Conservation (phyloP, 1,140 invertebrate species). For the Oncopodura yosiiana region DNA sequence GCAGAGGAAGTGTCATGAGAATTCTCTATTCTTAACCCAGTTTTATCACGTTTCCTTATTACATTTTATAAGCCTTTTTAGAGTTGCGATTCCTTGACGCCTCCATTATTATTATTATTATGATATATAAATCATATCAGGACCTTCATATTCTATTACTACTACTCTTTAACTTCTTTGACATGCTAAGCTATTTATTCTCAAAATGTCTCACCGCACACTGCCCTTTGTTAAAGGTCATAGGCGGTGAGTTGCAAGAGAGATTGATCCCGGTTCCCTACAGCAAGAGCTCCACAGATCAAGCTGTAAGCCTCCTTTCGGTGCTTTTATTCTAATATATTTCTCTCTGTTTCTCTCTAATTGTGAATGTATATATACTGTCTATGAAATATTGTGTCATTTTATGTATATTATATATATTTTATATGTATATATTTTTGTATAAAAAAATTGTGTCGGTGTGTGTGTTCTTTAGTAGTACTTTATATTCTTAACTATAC, state of each 20-base stretch:
- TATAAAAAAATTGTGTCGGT: not conserved
- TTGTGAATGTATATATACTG: too few species aligned
- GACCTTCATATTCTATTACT: not conserved
- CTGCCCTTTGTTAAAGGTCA: slow-evolving; percentile 84
- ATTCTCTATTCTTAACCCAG: too few species aligned
- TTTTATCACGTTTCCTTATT: too few species aligned
- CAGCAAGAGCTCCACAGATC: slow-evolving; percentile 98
- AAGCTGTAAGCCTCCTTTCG: slow-evolving; percentile 83
- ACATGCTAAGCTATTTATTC: slow-evolving; percentile 19
- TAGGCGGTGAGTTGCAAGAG: slow-evolving; percentile 98
- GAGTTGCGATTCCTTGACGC: not conserved
- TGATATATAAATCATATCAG: not conserved
- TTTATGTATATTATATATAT: too few species aligned
- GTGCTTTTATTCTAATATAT: slow-evolving; percentile 38
- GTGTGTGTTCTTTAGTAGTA: too few species aligned
- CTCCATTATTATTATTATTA: not conserved
- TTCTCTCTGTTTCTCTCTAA: too few species aligned
- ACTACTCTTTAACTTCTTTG: slow-evolving; percentile 12
- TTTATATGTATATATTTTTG: too few species aligned
- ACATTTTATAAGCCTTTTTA: not conserved
- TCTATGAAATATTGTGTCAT: too few species aligned
- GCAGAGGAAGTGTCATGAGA: too few species aligned
- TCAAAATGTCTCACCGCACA: slow-evolving; percentile 35
- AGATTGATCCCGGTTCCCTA: slow-evolving; percentile 97
- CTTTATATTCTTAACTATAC: too few species aligned